Conservation (phyloP, 2,888 invertebrate genomes). For the Sesia bembeciformis region DNA sequence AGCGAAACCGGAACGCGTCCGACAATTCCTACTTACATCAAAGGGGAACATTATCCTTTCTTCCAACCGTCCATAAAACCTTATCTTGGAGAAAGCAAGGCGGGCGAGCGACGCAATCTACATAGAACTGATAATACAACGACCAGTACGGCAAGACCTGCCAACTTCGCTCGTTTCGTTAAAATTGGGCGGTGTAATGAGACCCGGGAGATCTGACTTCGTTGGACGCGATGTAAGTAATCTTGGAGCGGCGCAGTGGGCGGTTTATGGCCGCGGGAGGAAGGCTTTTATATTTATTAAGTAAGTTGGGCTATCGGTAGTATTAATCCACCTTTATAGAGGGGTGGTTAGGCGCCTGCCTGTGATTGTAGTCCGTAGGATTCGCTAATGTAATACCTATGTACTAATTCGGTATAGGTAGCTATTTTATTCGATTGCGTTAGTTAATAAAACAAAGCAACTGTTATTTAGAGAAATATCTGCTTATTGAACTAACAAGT, state of each 20-base stretch:
- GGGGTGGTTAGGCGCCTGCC: constrained; percentile 52
- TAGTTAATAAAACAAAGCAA: no score
- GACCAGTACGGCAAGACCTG: constrained; percentile 35
- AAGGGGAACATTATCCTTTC: constrained; percentile 70
- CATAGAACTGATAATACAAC: constrained; percentile 69
- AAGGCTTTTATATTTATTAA: constrained; percentile 76
- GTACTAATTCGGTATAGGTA: no score
- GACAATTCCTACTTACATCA: constrained; percentile 58
- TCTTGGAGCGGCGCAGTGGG: constrained; percentile 67
- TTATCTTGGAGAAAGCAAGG: constrained; percentile 68
- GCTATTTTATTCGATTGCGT: no score
- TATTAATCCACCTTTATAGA: constrained; percentile 73
- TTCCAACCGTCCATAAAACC: constrained; percentile 58
- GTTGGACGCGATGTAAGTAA: constrained; percentile 61
- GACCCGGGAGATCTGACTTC: constrained; percentile 37
- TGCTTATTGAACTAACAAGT: no score
- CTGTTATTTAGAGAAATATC: no score
- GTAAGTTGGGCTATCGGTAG: constrained; percentile 73
- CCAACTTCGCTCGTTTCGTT: constrained; percentile 24
- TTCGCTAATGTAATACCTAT: no score
- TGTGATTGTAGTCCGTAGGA: constrained; percentile 15
- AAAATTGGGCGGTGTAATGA: constrained; percentile 37
- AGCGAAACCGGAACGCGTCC: constrained; percentile 40
- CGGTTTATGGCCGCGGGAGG: constrained; percentile 65
- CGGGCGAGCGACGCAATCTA: constrained; percentile 59